These are phyloP conservation scores for Paraescarpia echinospica DNA, from an alignment of 1,140 invertebrate species.

Conservation along the genomic window DNA sequence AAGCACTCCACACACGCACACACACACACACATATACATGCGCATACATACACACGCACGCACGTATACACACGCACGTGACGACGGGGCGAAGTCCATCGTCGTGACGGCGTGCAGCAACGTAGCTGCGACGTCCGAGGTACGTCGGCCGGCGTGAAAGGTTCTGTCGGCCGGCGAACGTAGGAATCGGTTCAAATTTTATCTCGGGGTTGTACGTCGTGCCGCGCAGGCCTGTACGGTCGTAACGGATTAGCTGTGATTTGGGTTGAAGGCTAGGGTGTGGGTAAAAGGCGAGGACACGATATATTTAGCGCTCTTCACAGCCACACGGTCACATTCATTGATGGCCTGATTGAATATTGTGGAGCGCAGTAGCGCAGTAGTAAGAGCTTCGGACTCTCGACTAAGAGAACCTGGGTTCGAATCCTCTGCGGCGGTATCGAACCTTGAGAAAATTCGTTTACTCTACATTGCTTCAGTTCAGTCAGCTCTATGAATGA, in stretches of 20 bases:
- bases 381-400: no score
- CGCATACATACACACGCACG: neutral
- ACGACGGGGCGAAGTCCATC: no score
- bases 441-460: no score
- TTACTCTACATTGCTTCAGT: no score
- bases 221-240: neutral
- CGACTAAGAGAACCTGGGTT: no score
- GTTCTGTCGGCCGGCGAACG: neutral
- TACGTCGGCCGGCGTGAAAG: neutral
- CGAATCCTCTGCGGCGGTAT: no score
- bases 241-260: neutral
- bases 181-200: neutral
- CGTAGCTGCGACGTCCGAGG: no score
- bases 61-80: neutral
- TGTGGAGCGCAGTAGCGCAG: no score
- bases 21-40: neutral
- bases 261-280: neutral
- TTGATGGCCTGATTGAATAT: no score
- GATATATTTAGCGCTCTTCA: neutral
- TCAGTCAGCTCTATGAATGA: no score
- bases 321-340: neutral
- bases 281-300: neutral
- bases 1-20: constrained; percentile 2
- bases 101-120: neutral
- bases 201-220: neutral